Conservation (phyloP, 2,888 invertebrate genomes). For the Syrista parreyssii region DNA sequence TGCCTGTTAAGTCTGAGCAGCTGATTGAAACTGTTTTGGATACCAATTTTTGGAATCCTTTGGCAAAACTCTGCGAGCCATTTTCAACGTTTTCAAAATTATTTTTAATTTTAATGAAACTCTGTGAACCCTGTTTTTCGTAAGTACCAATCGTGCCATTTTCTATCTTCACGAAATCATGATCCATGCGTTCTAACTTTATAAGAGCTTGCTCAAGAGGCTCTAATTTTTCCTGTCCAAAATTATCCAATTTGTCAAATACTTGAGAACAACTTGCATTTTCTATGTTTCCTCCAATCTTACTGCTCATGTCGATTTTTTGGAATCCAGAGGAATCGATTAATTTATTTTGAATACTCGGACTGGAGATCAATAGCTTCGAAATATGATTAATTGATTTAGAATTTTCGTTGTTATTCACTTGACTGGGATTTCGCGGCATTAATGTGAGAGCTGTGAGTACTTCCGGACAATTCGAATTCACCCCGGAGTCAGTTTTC, state of each 20-base stretch:
- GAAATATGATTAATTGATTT: constrained; percentile 39
- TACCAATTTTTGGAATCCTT: constrained; percentile 52
- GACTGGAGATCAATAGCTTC: constrained; percentile 54
- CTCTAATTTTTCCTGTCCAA: constrained; percentile 44
- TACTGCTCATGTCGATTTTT: constrained; percentile 51
- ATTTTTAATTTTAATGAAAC: constrained; percentile 39
- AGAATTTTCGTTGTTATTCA: constrained; percentile 25
- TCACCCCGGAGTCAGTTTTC: constrained; percentile 38
- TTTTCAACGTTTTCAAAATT: constrained; percentile 32
- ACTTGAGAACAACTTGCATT: constrained; percentile 38
- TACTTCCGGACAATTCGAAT: constrained; percentile 57
- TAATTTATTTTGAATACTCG: constrained; percentile 56
- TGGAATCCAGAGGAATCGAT: constrained; percentile 58
- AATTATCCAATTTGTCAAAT: constrained; percentile 44
- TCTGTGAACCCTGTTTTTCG: constrained; percentile 33
- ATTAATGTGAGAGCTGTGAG: constrained; percentile 59
- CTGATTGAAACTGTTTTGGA: constrained; percentile 42
- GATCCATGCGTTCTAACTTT: constrained; percentile 53
- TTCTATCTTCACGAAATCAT: constrained; percentile 49
- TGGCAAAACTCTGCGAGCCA: constrained; percentile 40
- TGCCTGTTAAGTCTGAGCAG: constrained; percentile 24
- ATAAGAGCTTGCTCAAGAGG: constrained; percentile 50
- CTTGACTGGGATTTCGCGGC: constrained; percentile 50
- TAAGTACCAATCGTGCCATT: constrained; percentile 40
- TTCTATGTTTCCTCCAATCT: constrained; percentile 36